These are phyloP conservation scores for Cryptus viduatorius DNA, from an alignment of 2,888 invertebrate genomes.

Conservation along the genomic window DNA sequence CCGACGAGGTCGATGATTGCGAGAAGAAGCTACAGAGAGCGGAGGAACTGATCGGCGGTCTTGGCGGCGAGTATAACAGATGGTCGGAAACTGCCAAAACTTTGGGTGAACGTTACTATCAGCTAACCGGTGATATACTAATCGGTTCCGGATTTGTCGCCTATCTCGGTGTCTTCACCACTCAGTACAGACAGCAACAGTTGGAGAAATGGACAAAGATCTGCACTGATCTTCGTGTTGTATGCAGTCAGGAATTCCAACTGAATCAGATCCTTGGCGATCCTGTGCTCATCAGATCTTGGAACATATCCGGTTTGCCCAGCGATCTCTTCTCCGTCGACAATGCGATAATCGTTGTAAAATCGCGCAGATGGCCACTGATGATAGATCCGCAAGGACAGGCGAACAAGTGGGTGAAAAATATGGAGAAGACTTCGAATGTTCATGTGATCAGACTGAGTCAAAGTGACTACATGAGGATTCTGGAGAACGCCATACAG, in stretches of 20 bases:
- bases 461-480: slow-evolving; percentile 93
- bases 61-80: slow-evolving; percentile 96
- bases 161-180: slow-evolving; percentile 95
- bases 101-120: slow-evolving; percentile 89
- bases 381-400: slow-evolving; percentile 98
- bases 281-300: slow-evolving; percentile 94
- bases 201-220: slow-evolving; percentile 91
- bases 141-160: slow-evolving; percentile 95
- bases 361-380: slow-evolving; percentile 95
- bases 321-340: slow-evolving; percentile 96
- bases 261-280: slow-evolving; percentile 93
- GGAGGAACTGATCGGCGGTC: slow-evolving; percentile 95
- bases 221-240: slow-evolving; percentile 90
- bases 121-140: slow-evolving; percentile 93
- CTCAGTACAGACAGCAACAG: slow-evolving; percentile 90
- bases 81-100: slow-evolving; percentile 93
- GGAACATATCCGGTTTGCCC: slow-evolving; percentile 96
- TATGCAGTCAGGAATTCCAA: slow-evolving; percentile 92
- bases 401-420: slow-evolving; percentile 97
- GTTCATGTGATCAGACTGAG: slow-evolving; percentile 92
- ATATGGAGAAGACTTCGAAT: slow-evolving; percentile 94
- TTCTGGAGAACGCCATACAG: slow-evolving; percentile 94
- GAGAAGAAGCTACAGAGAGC: slow-evolving; percentile 95
- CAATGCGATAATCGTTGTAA: slow-evolving; percentile 96
- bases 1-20: slow-evolving; percentile 94